Base-by-base conservation (phyloP, 2,113 vertebrate genomes). In the Anas platyrhynchos region DNA sequence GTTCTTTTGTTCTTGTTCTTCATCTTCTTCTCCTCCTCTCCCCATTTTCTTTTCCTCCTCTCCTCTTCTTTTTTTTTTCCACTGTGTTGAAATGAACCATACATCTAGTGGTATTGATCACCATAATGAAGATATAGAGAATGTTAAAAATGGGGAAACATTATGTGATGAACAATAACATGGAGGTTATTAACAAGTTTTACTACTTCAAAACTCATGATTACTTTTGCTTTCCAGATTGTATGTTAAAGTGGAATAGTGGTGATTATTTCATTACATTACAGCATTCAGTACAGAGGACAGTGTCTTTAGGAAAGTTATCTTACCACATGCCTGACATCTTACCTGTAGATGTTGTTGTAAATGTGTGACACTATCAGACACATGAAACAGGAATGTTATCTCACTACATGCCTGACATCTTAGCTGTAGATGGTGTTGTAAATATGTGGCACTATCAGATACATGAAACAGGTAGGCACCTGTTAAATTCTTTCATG, bases 91-190 rank as follows among this genome's bases (percentile, higher is more conserved):
- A 58, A n/a, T 15, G 13, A 1, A 29, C 54, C 27, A 29, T 29
- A 29, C 56, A 12, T 41, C 13, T 79, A 63, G 32, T n/a, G n/a
- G 26, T 29, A 34, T 10, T 34, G 43, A n/a, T 67, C 62, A 34
- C 10, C n/a, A 3, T 25, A 72, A 55, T 41, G 21, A 69, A 2
- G 13, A n/a, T 41, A 41, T 13, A 41, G 13, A 41, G 83, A 55
- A 36, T 9, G 13, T 74, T 86, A 83, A 73, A 76, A 54, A 46
- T 46, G 18, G 2, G 7, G 46, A 82, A 79, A 72, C 4, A 13
- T 58, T 63, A 50, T 9, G 3, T 23, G 9, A 29, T 0, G 0
- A 58, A 36, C 34, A 58, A 27, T 71, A 43, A 67, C 32, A 6
- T 46, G 25, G 61, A 71, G 8, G 11, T 61, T 46, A 21, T 69